A percentile compares a stretch with the other conserved stretches of the same genome.
phyloP scores from a whole-genome alignment of 2,888 invertebrate genomes.

The Polietes domitor region DNA sequence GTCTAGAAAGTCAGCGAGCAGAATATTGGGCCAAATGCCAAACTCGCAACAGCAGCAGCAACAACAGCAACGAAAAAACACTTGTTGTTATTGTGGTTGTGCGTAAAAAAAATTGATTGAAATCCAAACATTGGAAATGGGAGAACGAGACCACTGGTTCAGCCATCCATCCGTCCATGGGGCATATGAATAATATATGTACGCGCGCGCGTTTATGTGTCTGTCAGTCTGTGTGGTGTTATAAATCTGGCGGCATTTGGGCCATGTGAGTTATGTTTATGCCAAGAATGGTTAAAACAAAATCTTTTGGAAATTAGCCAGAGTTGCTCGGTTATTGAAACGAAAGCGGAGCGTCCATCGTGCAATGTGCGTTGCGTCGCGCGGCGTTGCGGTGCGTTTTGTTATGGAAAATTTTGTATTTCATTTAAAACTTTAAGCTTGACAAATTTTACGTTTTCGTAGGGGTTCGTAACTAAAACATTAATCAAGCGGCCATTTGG shows the following conservation, averaged over 20 bases:
- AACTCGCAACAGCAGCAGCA: slow-evolving; percentile 2
- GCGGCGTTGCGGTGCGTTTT: not conserved
- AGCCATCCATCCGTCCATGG: not conserved
- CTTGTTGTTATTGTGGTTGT: slow-evolving; percentile 11
- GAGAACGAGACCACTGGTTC: slow-evolving; percentile 27
- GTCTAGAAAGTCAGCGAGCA: slow-evolving; percentile 27
- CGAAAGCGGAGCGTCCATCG: no score
- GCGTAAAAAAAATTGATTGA: slow-evolving; percentile 29
- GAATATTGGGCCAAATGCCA: slow-evolving; percentile 41
- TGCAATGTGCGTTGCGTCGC: no score
- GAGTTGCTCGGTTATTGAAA: not conserved
- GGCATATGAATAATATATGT: not conserved
- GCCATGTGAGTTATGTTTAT: slow-evolving; percentile 31
- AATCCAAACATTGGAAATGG: slow-evolving; percentile 28
- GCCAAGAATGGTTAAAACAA: slow-evolving; percentile 22
- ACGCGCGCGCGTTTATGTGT: not conserved
- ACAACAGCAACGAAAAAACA: not conserved
- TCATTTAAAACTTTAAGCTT: slow-evolving; percentile 42
- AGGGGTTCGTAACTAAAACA: slow-evolving; percentile 32
- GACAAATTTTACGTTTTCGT: slow-evolving; percentile 45
- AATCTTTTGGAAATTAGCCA: slow-evolving; percentile 39
- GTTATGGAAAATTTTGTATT: slow-evolving; percentile 21
- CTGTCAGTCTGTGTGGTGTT: not conserved
- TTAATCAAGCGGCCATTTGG: slow-evolving; percentile 41
- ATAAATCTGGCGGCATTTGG: slow-evolving; percentile 32